phyloP scores from a whole-genome alignment of 2,888 invertebrate species.

The Physocephala rufipes region DNA sequence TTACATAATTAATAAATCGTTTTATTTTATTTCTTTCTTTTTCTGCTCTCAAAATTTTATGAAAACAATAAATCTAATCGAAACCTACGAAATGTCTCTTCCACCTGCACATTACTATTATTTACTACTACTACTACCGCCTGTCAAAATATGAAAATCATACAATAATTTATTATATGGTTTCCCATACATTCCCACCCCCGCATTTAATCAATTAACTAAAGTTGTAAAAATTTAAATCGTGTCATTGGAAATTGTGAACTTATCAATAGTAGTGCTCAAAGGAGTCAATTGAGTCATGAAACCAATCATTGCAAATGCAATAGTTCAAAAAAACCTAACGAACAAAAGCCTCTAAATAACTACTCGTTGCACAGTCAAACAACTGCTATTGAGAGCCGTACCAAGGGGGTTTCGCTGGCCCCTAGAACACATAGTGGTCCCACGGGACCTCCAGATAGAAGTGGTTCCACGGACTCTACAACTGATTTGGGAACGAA shows the following conservation, averaged over 20 bases:
- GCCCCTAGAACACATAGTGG: slow-evolving; percentile 66
- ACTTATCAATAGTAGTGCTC: slow-evolving; percentile 53
- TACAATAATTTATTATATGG: slow-evolving; percentile 19
- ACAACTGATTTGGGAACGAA: slow-evolving; percentile 23
- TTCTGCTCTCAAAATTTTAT: slow-evolving; percentile 29
- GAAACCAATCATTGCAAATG: slow-evolving; percentile 30
- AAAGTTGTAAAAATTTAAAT: slow-evolving; percentile 30
- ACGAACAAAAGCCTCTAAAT: slow-evolving; percentile 49
- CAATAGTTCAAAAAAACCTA: slow-evolving; percentile 41
- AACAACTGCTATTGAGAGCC: slow-evolving; percentile 56
- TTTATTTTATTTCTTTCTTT: slow-evolving; percentile 32
- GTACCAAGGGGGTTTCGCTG: slow-evolving; percentile 66
- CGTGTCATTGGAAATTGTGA: slow-evolving; percentile 55
- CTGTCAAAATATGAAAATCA: too few species aligned
- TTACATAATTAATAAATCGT: slow-evolving; percentile 19
- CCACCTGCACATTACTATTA: slow-evolving; percentile 53
- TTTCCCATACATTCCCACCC: neutral
- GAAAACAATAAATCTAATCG: neutral
- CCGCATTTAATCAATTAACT: slow-evolving; percentile 24
- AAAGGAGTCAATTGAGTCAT: slow-evolving; percentile 46
- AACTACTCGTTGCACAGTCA: slow-evolving; percentile 55
- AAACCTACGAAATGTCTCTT: slow-evolving; percentile 18
- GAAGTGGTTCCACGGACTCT: slow-evolving; percentile 32
- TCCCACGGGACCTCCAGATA: slow-evolving; percentile 66
- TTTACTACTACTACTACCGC: slow-evolving; percentile 57